Base-by-base conservation (phyloP, 2,797 vertebrate genomes). In the Dryobates pubescens region DNA sequence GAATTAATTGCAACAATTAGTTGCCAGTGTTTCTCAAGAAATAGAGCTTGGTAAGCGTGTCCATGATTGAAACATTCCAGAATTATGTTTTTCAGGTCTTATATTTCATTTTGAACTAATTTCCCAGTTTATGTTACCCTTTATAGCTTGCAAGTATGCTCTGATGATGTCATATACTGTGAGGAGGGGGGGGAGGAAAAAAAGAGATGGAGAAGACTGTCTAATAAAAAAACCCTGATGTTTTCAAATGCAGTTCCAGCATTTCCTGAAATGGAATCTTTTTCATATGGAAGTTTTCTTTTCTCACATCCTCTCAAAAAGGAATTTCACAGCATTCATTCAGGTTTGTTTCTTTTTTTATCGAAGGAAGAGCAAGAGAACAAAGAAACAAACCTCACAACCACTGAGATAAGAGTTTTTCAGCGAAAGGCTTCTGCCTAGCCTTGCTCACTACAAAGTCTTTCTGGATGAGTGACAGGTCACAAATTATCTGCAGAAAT, bases 1-100 rank as follows among this genome's bases (percentile, higher is more conserved):
- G 84, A 92, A 95, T 91, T 74, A 92, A 91, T 92, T 87, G 69
- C 43, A 88, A 38, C 43, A 80, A 90, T 72, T 85, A 91, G 19
- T 84, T 62, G 49, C 27, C 77, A 68, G 6, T 45, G 14, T 89
- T 88, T 76, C 68, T 88, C 62, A 68, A 88, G 51, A 84, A 94
- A 65, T 70, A 64, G 57, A 88, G 41, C 19, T 64, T 32, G 19
- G 14, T 61, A 79, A 93, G 54, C n/a, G 17, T 89, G 72, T 89
- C 74, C 41, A 86, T 83, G 88, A 92, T 61, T 93, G 64, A 78
- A 90, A 82, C 38, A 49, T 82, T 88, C 67, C 6, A 64, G 76
- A 92, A 74, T 74, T 14, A 30, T 65, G 30, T 58, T 89, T 89
- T 91, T 91, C 45, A 51, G 16, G 79, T 91, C 18, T 88, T 24